Percentiles rank a stretch among this genome's conserved stretches.
Conservation (phyloP, 2,797 vertebrate species). For the Valencia hispanica region DNA sequence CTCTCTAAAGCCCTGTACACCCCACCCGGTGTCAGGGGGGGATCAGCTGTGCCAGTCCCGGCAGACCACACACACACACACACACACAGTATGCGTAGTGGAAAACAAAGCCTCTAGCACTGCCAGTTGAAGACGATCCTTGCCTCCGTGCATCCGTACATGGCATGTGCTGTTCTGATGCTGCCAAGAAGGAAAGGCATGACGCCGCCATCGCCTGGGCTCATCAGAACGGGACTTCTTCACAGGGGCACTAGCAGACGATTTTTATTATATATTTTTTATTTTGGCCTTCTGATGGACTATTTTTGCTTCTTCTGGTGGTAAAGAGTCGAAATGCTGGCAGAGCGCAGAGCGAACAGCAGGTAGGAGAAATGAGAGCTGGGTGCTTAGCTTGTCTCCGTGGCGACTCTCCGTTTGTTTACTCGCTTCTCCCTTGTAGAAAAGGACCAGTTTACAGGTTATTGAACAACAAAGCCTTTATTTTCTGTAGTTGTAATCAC, state of each 20-base stretch:
- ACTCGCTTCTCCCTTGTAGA: slow-evolving; percentile 41
- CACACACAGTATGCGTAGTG: slow-evolving; percentile 51
- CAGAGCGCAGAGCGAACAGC: slow-evolving; percentile 78
- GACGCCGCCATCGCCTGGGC: slow-evolving; percentile 24
- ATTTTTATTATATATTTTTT: too few relatives aligned
- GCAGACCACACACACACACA: slow-evolving; percentile 70
- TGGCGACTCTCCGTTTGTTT: slow-evolving; percentile 73
- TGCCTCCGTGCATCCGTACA: slow-evolving; percentile 55
- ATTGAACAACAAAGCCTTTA: background rate
- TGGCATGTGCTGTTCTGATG: slow-evolving; percentile 47
- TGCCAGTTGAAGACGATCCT: slow-evolving; percentile 66
- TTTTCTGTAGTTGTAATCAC: slow-evolving; percentile 6
- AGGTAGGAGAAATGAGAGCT: slow-evolving; percentile 75
- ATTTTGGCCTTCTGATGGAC: slow-evolving; percentile 29
- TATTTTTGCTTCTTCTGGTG: slow-evolving; percentile 35
- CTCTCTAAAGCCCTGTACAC: slow-evolving; percentile 60
- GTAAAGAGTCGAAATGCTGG: slow-evolving; percentile 78
- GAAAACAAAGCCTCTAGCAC: slow-evolving; percentile 78
- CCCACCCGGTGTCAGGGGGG: slow-evolving; percentile 77
- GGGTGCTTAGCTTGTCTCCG: slow-evolving; percentile 67
- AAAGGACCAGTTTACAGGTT: background rate
- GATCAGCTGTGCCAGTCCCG: slow-evolving; percentile 84
- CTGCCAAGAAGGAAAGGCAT: slow-evolving; percentile 45
- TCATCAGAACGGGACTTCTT: slow-evolving; percentile 22
- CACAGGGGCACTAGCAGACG: background rate